Evolutionary conservation across 2,797 vertebrate genomes (phyloP).

Genomic region (Amblyopsis hoosieri): DNA sequence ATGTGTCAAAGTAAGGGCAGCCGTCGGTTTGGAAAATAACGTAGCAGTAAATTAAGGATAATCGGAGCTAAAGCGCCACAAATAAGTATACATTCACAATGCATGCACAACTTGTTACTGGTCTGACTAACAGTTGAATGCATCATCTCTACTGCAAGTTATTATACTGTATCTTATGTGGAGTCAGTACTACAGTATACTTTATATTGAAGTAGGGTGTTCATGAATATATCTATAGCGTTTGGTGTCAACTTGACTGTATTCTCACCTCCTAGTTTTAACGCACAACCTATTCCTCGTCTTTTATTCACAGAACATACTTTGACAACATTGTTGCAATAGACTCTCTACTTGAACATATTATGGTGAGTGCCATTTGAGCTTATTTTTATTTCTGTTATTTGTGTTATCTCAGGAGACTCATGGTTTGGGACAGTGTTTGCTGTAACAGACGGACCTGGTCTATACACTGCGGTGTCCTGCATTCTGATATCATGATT

Average conservation of each 20-base stretch:
- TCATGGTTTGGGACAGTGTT: constrained; percentile 4
- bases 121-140: constrained; percentile 9
- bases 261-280: no score
- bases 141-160: constrained; percentile 6
- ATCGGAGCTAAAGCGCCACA: neutral
- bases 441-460: constrained; percentile 14
- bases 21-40: constrained; percentile 9
- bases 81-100: constrained; percentile 4
- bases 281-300: constrained; percentile 24
- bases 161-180: constrained; percentile 14
- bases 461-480: neutral
- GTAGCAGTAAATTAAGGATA: neutral
- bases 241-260: no score
- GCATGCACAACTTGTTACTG: constrained; percentile 11
- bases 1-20: constrained; percentile 97
- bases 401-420: constrained; percentile 14
- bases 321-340: constrained; percentile 99
- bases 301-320: constrained; percentile 89
- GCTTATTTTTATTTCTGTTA: constrained; percentile 46
- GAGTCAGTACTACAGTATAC: constrained; percentile 1
- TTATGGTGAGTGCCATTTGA: constrained; percentile 90
- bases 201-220: no score
- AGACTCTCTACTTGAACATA: constrained; percentile 99
- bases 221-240: no score
- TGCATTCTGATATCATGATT: constrained; percentile 44